phyloP scores from a whole-genome alignment of 2,797 vertebrate genomes.

The Pempheris klunzingeri region DNA sequence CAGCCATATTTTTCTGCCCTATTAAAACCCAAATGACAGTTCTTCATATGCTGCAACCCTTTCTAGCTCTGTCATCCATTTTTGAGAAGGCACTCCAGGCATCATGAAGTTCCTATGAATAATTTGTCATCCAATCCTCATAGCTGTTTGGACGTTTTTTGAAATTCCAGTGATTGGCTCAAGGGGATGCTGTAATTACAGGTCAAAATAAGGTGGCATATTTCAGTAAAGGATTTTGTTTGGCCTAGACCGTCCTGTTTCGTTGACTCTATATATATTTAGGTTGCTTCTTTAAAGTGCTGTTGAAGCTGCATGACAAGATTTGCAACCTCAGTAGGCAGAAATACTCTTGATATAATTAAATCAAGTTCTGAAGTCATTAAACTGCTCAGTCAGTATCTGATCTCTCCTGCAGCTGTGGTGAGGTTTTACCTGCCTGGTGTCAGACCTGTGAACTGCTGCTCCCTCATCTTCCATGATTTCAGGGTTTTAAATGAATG shows the following conservation, averaged over 20 bases:
- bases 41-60: neutral
- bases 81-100: slow-evolving; percentile 9
- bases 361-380: too few relatives aligned
- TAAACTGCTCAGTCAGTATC: too few relatives aligned
- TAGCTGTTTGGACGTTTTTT: slow-evolving; percentile 20
- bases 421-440: neutral
- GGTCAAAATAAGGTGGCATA: slow-evolving; percentile 41
- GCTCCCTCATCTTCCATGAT: too few relatives aligned
- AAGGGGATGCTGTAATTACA: slow-evolving; percentile 25
- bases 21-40: neutral
- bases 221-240: slow-evolving; percentile 17
- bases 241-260: slow-evolving; percentile 1
- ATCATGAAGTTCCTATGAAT: neutral
- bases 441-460: neutral
- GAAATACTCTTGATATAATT: neutral
- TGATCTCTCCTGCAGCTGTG: too few relatives aligned
- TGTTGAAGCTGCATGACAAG: neutral
- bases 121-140: slow-evolving; percentile 23
- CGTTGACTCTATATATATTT: neutral
- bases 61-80: neutral
- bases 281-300: neutral
- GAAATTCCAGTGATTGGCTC: slow-evolving; percentile 12
- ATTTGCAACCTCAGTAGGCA: neutral
- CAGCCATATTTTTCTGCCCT: neutral
- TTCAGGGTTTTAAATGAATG: neutral